phyloP scores from a whole-genome alignment of 2,888 invertebrate species.

The Drosophila putrida region DNA sequence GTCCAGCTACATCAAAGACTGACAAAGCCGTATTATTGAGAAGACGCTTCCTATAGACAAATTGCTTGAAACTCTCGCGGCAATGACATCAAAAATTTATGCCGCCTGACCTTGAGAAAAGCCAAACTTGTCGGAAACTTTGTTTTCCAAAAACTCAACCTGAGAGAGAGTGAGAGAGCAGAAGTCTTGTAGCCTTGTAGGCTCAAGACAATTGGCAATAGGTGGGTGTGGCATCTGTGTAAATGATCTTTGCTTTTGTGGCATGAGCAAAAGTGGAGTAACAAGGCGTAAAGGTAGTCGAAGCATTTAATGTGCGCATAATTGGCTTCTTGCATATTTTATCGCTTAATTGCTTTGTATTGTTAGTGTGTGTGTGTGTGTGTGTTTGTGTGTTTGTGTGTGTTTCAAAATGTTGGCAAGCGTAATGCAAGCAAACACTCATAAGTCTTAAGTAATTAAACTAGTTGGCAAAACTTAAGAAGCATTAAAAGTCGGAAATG shows the following conservation, averaged over 20 bases:
- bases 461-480: slow-evolving; percentile 4
- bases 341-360: slow-evolving; percentile 45
- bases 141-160: slow-evolving; percentile 21
- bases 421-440: slow-evolving; percentile 18
- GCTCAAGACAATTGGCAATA: slow-evolving; percentile 10
- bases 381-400: background rate
- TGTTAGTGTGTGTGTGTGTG: background rate
- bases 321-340: slow-evolving; percentile 53
- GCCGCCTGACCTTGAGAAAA: slow-evolving; percentile 58
- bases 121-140: slow-evolving; percentile 59
- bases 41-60: slow-evolving; percentile 40
- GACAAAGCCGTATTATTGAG: too few relatives aligned
- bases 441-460: slow-evolving; percentile 20
- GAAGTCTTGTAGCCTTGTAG: too few relatives aligned
- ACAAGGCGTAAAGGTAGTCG: slow-evolving; percentile 21
- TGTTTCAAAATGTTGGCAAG: slow-evolving; percentile 5
- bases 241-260: slow-evolving; percentile 22
- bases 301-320: slow-evolving; percentile 74
- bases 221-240: slow-evolving; percentile 10
- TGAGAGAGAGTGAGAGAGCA: background rate
- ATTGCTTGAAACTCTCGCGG: slow-evolving; percentile 53
- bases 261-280: slow-evolving; percentile 1
- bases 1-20: background rate
- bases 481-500: slow-evolving; percentile 11
- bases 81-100: slow-evolving; percentile 71